phyloP scores from a whole-genome alignment of 2,888 invertebrate genomes.

The Priocnemis perturbator region DNA sequence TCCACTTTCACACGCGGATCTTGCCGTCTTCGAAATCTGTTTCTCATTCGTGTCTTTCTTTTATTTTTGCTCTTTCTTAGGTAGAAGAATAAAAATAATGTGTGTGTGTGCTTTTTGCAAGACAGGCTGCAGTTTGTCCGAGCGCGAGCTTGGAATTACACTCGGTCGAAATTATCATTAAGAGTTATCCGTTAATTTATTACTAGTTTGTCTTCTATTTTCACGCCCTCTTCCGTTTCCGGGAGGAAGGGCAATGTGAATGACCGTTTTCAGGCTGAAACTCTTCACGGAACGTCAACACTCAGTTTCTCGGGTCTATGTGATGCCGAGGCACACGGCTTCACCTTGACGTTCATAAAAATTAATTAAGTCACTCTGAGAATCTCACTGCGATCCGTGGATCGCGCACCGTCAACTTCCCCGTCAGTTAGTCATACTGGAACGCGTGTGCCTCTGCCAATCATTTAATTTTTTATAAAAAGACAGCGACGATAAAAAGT shows the following conservation, averaged over 20 bases:
- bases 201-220: constrained; percentile 42
- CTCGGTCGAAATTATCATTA: constrained; percentile 47
- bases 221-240: constrained; percentile 20
- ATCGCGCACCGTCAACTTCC: too few species aligned
- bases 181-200: constrained; percentile 53
- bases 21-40: too few species aligned
- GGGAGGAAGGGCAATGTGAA: too few species aligned
- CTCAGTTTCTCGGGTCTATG: too few species aligned
- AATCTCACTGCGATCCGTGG: too few species aligned
- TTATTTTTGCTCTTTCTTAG: constrained; percentile 33
- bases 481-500: constrained; percentile 66
- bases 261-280: constrained; percentile 24
- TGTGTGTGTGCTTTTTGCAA: constrained; percentile 49
- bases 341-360: not conserved
- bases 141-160: too few species aligned
- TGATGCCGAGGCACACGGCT: not conserved
- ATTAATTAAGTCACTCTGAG: not conserved
- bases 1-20: too few species aligned
- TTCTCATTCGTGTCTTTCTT: constrained; percentile 24
- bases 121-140: constrained; percentile 26
- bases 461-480: constrained; percentile 67
- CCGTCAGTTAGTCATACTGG: constrained; percentile 6
- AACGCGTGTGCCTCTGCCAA: constrained; percentile 48
- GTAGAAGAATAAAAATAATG: constrained; percentile 59
- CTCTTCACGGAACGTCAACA: constrained; percentile 43